Base-by-base conservation (phyloP, 2,113 vertebrate genomes). In the Sardina pilchardus region DNA sequence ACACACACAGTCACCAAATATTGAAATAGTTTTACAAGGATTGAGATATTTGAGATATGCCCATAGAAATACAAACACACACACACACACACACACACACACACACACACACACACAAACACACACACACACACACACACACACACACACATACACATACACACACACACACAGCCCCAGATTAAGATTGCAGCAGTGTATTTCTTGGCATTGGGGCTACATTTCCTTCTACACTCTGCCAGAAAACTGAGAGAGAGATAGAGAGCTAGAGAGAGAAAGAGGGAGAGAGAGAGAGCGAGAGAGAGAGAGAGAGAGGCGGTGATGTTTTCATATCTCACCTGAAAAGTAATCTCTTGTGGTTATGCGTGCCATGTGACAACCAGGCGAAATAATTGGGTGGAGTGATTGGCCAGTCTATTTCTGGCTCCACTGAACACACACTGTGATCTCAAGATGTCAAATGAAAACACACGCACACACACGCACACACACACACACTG, bases 301-400 rank as follows among this genome's bases (percentile, higher is more conserved):
- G 83, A 8, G 45, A 36, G 67, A 39, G 82, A 14, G 24, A 63
- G 12, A 26, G 80, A 39, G 80, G 14, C 16, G 0, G 43, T 5
- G 42, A 42, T 17, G 39, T 59, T 67, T 81, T 82, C 80, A 67
- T 85, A 45, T 34, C 42, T 85, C 50, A 82, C 83, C 44, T 84
- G 67, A 78, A 82, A 26, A 34, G 34, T 10, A 14, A 45, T 53
- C 45, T 85, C 30, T 67, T 63, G 56, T 45, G 36, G 50, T 81
- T 30, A 82, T 21, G 34, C 80, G 19, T 63, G 81, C 53, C 81
- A 56, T 36, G 17, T 63, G 84, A 63, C 30, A 63, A 43, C 30
- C 21, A 36, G 30, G 12, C 30, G 5, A 63, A 85, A 86, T 78
- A 78, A 86, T 59, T 84, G 21, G 3, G 67, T 36, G 19, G 9